Base-by-base conservation (phyloP, 2,113 vertebrate genomes). In the Cardinalis cardinalis region DNA sequence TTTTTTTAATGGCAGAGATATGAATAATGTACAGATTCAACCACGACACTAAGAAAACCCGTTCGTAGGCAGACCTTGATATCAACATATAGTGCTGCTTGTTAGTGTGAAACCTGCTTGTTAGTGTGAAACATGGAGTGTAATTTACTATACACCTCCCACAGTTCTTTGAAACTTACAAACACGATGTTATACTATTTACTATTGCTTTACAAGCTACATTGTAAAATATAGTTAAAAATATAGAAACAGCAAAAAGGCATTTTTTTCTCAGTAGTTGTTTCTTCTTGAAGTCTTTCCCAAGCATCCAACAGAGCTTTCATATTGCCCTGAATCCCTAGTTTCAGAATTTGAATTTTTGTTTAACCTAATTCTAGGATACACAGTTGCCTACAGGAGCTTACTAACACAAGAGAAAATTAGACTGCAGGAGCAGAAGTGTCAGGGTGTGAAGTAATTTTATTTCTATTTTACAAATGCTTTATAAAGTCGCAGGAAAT, bases 401-500 rank as follows among this genome's bases (percentile, higher is more conserved):
- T 23, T 55, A 56, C 20, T 40, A 60, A 89, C 9, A 49, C 31
- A 49, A 49, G 9, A 1, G 1, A 66, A 84, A 81, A 38, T 58
- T 44, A 81, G 19, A 74, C 18, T 12, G 14, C 16, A 20, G 26
- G 26, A 59, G 48, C 29, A 55, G 26, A 66, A 59, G 29, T 9
- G 5, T 14, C 18, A 43, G 18, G 3, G 7, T 26, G 9, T n/a
- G 21, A 74, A 24, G 19, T 43, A 56, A 51, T 31, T 82, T 66
- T 70, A 46, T 74, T 82, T 82, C 6, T 25, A 10, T 51, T 81
- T 66, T 63, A 58, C 5, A 14, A 66, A 49, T 0, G 0, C 10
- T 68, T 59, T 59, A 25, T 63, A 4, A 65, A 79, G 10, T 59
- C 0, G 0, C 15, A 59, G 13, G 7, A 36, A 48, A 61, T 3